Base-by-base conservation (phyloP, 2,888 invertebrate genomes). In the Chironomus tentans region DNA sequence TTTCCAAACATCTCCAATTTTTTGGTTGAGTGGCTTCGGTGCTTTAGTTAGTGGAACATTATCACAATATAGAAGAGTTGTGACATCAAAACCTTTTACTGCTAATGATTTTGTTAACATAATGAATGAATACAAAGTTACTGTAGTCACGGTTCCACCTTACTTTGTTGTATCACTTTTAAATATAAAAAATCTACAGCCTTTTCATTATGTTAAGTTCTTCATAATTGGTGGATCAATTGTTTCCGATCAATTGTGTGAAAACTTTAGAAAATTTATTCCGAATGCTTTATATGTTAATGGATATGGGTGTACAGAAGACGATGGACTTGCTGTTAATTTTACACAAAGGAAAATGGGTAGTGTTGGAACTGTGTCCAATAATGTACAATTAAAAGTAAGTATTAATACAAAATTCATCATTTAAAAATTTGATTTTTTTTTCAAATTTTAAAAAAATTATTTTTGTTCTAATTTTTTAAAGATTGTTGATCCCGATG, bases 1-100 rank as follows among this genome's bases (percentile, higher is more conserved):
- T 21, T 70, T 21, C 38, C 70, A 50, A 62, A 18, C 4, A 12
- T 7, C 24, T 47, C 2, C 46, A 62, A n/a, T 56, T 5, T 56
- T 56, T 47, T 76, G 76, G 76, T 21, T 70, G 24, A 70, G 62
- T n/a, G 70, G 70, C 18, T 21, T 70, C 10, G n/a, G 28, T 50
- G 21, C 47, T 4, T 7, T 76, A n/a, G 65, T 71, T 13, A 7
- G 4, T 28, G 28, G 71, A 10, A 24, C 71, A 1, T 12, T 71
- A 2, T 61, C 21, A 15, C 10, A 38, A 28, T n/a, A 13, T 10
- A 28, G 15, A 0, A 46, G 71, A 71, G 24, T 71, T 4, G 56
- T 56, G 3, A 71, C 71, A 0, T 13, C 56, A 15, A 50, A 28
- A 18, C 0, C 15, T 6, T 22, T 56, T 2, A 7, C 12, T 0